Evolutionary conservation across 2,113 vertebrate species (phyloP), one percentile per base, ranked within the genome.

Genomic region (Plecturocebus donacophilus): DNA sequence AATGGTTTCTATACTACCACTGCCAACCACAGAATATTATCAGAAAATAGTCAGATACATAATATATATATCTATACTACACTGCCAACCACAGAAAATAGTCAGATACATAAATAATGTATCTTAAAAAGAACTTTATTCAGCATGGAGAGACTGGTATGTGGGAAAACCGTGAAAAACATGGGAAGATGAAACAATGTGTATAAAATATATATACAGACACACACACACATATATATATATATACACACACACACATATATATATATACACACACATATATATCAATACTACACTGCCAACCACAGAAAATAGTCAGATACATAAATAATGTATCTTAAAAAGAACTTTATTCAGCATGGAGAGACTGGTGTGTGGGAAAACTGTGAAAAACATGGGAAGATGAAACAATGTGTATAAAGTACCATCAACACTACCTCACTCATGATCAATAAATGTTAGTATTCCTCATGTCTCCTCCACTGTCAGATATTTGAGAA

Each of bases 41-140:
- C n/a, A n/a, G n/a, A n/a, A n/a, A n/a, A n/a, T n/a, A n/a, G n/a
- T n/a, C n/a, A n/a, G n/a, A n/a, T n/a, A n/a, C n/a, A n/a, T n/a
- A n/a, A n/a, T n/a, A n/a, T n/a, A n/a, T n/a, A n/a, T n/a, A n/a
- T n/a, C n/a, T n/a, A n/a, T n/a, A n/a, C n/a, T n/a, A n/a, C n/a
- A n/a, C n/a, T n/a, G n/a, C n/a, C n/a, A n/a, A n/a, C n/a, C n/a
- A n/a, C n/a, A n/a, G n/a, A n/a, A n/a, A n/a, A n/a, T 20, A 76
- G 35, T 70, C 58, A 71, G n/a, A 80, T 54, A 17, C 19, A 52
- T 80, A 73, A 87, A 75, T 80, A 85, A 93, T 70, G 19, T 40
- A 81, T 56, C 27, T 75, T 84, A 87, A 94, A 93, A 75, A 30
- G 40, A 80, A 68, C 77, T 87, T 76, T 71, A 56, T 96, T 52